Evolutionary conservation across 2,888 invertebrate species (phyloP).

Genomic region (Lycaena phlaeas): DNA sequence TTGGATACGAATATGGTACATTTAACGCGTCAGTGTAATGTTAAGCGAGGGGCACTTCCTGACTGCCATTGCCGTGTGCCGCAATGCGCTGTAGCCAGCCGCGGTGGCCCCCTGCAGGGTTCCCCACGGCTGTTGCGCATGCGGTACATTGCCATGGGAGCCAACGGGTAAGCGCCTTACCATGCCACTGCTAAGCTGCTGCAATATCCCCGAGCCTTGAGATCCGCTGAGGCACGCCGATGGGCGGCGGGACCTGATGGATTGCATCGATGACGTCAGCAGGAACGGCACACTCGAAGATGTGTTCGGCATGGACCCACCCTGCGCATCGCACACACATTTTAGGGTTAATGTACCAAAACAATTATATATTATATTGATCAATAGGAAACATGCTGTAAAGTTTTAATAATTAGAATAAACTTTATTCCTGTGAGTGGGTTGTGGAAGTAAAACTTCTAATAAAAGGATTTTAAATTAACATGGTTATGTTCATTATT

Average conservation of each 20-base stretch:
- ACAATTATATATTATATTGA: background rate
- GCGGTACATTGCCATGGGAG: constrained; percentile 71
- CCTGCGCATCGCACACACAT: constrained; percentile 61
- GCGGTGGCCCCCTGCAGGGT: constrained; percentile 63
- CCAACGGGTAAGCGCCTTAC: constrained; percentile 86
- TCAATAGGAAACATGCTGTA: no score
- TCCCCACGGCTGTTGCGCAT: constrained; percentile 58
- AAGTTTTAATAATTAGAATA: no score
- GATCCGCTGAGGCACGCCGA: constrained; percentile 78
- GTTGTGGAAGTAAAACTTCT: no score
- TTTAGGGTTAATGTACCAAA: background rate
- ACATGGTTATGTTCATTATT: no score
- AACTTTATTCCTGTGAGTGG: no score
- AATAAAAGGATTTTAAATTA: no score
- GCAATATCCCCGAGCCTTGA: constrained; percentile 83
- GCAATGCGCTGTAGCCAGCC: constrained; percentile 67
- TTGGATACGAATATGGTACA: constrained; percentile 11
- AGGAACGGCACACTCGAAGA: constrained; percentile 91
- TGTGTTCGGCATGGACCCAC: constrained; percentile 92
- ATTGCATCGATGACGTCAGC: constrained; percentile 75
- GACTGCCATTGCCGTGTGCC: constrained; percentile 72
- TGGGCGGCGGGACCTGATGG: constrained; percentile 81
- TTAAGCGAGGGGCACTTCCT: constrained; percentile 84
- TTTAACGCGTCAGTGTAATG: constrained; percentile 19
- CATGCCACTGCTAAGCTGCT: constrained; percentile 94